phyloP scores from a whole-genome alignment of 2,888 invertebrate species.

The Brachypterus glaber region DNA sequence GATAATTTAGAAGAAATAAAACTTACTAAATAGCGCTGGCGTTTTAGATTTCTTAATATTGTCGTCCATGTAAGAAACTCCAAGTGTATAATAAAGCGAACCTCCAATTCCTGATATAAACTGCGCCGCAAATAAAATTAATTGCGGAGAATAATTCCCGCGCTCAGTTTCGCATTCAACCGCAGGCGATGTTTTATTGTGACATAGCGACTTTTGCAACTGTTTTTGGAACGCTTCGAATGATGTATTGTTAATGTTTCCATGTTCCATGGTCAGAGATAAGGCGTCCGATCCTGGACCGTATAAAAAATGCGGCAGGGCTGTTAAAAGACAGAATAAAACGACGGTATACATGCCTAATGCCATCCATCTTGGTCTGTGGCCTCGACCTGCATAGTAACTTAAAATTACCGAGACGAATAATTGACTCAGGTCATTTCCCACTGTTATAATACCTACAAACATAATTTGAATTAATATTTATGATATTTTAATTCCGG shows the following conservation, averaged over 20 bases:
- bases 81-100: slow-evolving; percentile 58
- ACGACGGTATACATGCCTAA: slow-evolving; percentile 51
- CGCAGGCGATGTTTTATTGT: slow-evolving; percentile 27
- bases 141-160: slow-evolving; percentile 50
- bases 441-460: slow-evolving; percentile 58
- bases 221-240: slow-evolving; percentile 42
- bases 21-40: slow-evolving; percentile 58
- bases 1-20: no score
- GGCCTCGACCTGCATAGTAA: slow-evolving; percentile 61
- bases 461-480: no score
- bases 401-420: slow-evolving; percentile 56
- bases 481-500: no score
- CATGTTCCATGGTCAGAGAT: slow-evolving; percentile 51
- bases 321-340: slow-evolving; percentile 55
- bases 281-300: slow-evolving; percentile 59
- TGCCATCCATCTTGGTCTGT: slow-evolving; percentile 65
- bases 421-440: slow-evolving; percentile 64
- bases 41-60: slow-evolving; percentile 66
- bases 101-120: slow-evolving; percentile 63
- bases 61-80: slow-evolving; percentile 66
- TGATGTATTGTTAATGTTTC: slow-evolving; percentile 42
- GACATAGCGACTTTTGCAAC: slow-evolving; percentile 49
- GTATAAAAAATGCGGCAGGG: slow-evolving; percentile 58
- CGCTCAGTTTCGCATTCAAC: slow-evolving; percentile 35
- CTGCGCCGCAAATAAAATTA: slow-evolving; percentile 57